Evolutionary conservation across 2,888 invertebrate species (phyloP).

Genomic region (Antitype chi): DNA sequence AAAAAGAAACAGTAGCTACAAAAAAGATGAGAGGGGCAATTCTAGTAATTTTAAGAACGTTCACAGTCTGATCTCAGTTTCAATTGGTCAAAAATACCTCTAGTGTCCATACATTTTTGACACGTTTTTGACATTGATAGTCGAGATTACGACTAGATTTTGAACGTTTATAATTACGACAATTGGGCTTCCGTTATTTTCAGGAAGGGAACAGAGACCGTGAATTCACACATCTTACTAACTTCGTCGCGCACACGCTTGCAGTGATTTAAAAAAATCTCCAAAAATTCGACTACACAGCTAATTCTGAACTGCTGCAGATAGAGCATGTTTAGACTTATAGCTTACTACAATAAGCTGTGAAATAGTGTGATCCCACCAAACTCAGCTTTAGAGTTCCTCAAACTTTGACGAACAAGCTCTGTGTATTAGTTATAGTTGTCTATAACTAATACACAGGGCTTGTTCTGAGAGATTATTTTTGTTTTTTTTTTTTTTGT

Average conservation of each 20-base stretch:
- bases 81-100: no score
- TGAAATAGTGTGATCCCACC: slow-evolving; percentile 43
- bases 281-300: slow-evolving; percentile 3
- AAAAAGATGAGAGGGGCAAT: no score
- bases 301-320: slow-evolving; percentile 40
- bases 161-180: no score
- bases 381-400: slow-evolving; percentile 23
- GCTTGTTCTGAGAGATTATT: no score
- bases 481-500: no score
- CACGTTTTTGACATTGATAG: no score
- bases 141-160: no score
- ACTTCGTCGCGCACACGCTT: neutral
- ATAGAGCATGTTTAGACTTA: slow-evolving; percentile 33
- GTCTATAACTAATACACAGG: no score
- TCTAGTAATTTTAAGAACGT: no score
- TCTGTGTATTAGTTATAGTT: neutral
- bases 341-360: slow-evolving; percentile 40
- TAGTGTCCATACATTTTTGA: no score
- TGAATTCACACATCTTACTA: neutral
- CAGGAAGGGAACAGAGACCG: neutral
- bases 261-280: slow-evolving; percentile 25
- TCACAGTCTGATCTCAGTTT: no score
- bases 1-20: no score
- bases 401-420: slow-evolving; percentile 25
- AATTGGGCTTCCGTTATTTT: neutral